Evolutionary conservation across 2,797 vertebrate genomes (phyloP).

Genomic region (Esox lucius): DNA sequence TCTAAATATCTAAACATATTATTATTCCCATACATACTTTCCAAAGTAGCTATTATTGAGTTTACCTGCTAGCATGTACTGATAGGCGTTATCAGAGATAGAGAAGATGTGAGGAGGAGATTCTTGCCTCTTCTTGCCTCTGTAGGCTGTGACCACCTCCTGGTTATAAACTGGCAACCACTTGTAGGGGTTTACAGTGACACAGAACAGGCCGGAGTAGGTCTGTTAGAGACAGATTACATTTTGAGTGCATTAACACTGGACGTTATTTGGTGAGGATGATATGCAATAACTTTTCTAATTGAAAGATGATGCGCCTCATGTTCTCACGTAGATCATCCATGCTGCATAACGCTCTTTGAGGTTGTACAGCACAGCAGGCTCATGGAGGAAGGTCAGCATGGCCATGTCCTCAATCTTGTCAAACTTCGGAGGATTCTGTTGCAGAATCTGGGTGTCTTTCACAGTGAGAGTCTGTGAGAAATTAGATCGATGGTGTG

Average conservation of each 20-base stretch:
- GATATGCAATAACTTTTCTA: not conserved
- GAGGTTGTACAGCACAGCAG: slow-evolving; percentile 83
- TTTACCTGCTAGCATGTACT: slow-evolving; percentile 67
- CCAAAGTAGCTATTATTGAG: not conserved
- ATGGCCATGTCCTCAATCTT: slow-evolving; percentile 93
- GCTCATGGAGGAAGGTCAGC: slow-evolving; percentile 86
- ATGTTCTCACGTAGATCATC: slow-evolving; percentile 82
- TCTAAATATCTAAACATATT: not conserved
- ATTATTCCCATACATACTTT: not conserved
- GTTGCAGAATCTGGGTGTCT: slow-evolving; percentile 79
- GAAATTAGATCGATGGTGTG: not conserved
- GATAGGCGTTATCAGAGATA: slow-evolving; percentile 84
- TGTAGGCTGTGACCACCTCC: slow-evolving; percentile 77
- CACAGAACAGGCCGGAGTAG: slow-evolving; percentile 83
- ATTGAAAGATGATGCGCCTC: slow-evolving; percentile 58
- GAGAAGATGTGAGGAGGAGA: slow-evolving; percentile 86
- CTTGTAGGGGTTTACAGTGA: slow-evolving; percentile 84
- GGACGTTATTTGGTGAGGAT: not conserved
- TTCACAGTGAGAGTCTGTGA: slow-evolving; percentile 80
- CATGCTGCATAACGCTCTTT: slow-evolving; percentile 84
- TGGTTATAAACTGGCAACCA: slow-evolving; percentile 82
- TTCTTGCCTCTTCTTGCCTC: slow-evolving; percentile 83
- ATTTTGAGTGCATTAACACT: too few species aligned
- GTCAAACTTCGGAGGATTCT: slow-evolving; percentile 90
- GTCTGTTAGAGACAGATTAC: slow-evolving; percentile 58